Evolutionary conservation across 1,140 invertebrate species (phyloP), one percentile per base, ranked within the genome.

Genomic region (Proales similis): DNA sequence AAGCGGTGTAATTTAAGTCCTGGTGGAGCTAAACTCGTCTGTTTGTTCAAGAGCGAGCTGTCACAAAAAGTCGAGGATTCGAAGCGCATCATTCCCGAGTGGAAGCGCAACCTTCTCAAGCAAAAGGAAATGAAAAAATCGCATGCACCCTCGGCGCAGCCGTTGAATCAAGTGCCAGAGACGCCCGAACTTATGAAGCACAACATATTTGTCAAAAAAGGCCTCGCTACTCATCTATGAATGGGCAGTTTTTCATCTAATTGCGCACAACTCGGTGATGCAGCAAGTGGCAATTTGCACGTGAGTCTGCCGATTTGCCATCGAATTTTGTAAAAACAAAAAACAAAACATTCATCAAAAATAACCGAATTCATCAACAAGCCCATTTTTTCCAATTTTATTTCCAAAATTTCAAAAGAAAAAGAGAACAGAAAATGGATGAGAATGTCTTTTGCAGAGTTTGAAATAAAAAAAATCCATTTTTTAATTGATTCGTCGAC

Each of bases 161-260:
- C 45, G 51, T 57, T 57, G 14, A 57, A 57, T 42, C 51, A 57
- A 22, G 30, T 57, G 12, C 33, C 51, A 3, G 51, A 57, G 20
- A 57, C 51, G 17, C 51, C 51, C 9, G 51, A 57, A 42, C n/a
- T 57, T 11, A 57, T 57, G 51, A 57, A 57, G 32, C 51, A 57
- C 20, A 57, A 57, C 30, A 57, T 57, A 42, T 57, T 57, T 17
- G 32, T 57, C 1, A 57, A 57, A 39, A 57, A 57, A 27, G 51
- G 51, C 22, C 36, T 57, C 30, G 51, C 51, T 19, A 29, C 51
- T 27, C 51, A 57, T 7, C 39, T 42, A 42, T 57, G 33, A 57
- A 53, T 12, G 9, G 17, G 19, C 17, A n/a, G 26, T 2, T n/a
- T n/a, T n/a, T n/a, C n/a, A 57, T 27, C 9, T 14, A 42, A 7